A percentile compares a stretch with the other conserved stretches of the same genome.
These are phyloP conservation scores for Falco concolor DNA, from an alignment of 2,797 vertebrate genomes.

Conservation along the genomic window DNA sequence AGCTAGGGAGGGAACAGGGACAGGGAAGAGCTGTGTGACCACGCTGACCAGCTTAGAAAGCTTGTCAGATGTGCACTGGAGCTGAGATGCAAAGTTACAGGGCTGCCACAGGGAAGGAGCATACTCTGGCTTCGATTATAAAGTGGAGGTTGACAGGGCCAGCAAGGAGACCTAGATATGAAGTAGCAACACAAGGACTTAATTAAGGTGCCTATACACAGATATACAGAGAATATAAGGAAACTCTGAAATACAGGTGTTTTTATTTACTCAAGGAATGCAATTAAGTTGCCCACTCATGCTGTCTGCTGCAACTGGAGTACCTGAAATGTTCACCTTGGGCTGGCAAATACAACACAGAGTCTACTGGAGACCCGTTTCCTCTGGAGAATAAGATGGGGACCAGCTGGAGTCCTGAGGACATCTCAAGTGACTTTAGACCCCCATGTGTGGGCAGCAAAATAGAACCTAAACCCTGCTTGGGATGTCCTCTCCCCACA, in stretches of 20 bases:
- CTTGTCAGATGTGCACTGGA: not conserved
- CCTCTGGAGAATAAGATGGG: not conserved
- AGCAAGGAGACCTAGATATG: not conserved
- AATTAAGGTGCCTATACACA: not conserved
- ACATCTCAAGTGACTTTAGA: not conserved
- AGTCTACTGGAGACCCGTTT: not conserved
- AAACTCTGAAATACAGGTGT: fast-evolving
- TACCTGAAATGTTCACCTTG: not conserved
- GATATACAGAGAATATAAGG: not conserved
- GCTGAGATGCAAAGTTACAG: not conserved
- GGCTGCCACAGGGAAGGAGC: not conserved
- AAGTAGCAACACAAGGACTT: not conserved
- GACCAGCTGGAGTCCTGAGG: not conserved
- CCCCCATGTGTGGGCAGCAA: too few species aligned
- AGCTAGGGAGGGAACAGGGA: not conserved
- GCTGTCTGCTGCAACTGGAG: not conserved
- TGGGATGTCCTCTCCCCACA: not conserved
- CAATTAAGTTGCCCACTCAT: fast-evolving
- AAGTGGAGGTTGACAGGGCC: not conserved
- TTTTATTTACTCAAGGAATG: not conserved
- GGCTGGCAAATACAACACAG: not conserved
- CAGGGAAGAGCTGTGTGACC: not conserved
- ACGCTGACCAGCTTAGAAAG: not conserved
- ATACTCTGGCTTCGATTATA: not conserved
- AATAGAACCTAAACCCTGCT: not conserved